Conservation (phyloP, 2,888 invertebrate genomes). For the Ditylenchus weischeri region DNA sequence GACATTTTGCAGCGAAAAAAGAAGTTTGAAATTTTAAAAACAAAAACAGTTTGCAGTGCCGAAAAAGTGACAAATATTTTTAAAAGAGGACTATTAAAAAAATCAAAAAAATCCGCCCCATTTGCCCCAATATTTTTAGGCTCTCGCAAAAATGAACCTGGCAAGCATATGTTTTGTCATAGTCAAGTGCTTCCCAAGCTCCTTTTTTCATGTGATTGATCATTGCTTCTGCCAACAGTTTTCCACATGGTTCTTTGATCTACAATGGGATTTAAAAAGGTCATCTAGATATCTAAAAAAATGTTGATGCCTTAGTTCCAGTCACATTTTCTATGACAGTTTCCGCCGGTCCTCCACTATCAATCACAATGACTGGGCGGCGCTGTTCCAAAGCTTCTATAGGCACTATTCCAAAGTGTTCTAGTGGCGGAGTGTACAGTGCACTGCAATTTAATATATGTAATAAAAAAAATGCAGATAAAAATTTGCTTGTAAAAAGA, state of each 20-base stretch:
- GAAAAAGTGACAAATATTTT: too few species aligned
- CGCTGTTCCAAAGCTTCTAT: constrained; percentile 92
- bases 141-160: constrained; percentile 37
- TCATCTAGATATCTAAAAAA: neutral
- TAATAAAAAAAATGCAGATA: too few species aligned
- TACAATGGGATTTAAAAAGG: constrained; percentile 10
- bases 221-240: constrained; percentile 54
- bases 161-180: constrained; percentile 47
- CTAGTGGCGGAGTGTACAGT: constrained; percentile 90
- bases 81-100: too few species aligned
- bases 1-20: too few species aligned
- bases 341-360: constrained; percentile 92
- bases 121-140: too few species aligned
- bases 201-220: constrained; percentile 50
- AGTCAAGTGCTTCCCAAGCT: constrained; percentile 53
- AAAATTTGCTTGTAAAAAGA: too few species aligned
- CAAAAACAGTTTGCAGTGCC: too few species aligned
- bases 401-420: constrained; percentile 98
- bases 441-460: constrained; percentile 47
- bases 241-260: constrained; percentile 52
- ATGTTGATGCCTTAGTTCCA: constrained; percentile 56
- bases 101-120: too few species aligned
- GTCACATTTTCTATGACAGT: constrained; percentile 69
- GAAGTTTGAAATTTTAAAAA: too few species aligned
- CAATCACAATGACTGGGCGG: constrained; percentile 89